phyloP scores from a whole-genome alignment of 2,888 invertebrate genomes.

The Octodonta nipae region DNA sequence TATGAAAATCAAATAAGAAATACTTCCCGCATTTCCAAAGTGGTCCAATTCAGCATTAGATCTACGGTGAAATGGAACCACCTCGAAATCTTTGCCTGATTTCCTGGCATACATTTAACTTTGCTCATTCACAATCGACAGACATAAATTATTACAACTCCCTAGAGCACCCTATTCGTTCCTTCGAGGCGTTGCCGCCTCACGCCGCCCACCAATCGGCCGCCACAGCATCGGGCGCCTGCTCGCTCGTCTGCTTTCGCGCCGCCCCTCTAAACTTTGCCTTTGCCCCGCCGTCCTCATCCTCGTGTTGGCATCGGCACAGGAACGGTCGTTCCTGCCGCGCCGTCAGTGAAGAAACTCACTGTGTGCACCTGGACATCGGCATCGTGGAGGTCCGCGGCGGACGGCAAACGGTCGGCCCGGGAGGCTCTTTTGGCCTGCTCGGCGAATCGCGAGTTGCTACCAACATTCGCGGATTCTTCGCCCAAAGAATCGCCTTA shows the following conservation, averaged over 20 bases:
- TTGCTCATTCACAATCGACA: too few relatives aligned
- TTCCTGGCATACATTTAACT: too few relatives aligned
- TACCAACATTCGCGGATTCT: constrained; percentile 59
- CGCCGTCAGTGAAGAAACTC: constrained; percentile 17
- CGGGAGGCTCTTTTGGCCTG: constrained; percentile 44
- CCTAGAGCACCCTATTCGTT: too few relatives aligned
- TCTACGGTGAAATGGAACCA: too few relatives aligned
- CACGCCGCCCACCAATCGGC: constrained; percentile 7
- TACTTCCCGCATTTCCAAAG: too few relatives aligned
- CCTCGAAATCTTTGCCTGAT: too few relatives aligned
- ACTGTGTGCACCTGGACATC: constrained; percentile 32
- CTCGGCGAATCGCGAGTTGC: constrained; percentile 56
- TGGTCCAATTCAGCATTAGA: too few relatives aligned
- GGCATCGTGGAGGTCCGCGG: constrained; percentile 34
- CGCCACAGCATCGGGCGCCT: constrained; percentile 18
- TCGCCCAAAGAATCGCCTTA: constrained; percentile 53
- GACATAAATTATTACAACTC: too few relatives aligned
- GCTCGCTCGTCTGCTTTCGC: too few relatives aligned
- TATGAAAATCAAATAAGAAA: too few relatives aligned
- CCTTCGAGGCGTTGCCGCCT: constrained; percentile 1
- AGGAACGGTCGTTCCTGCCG: constrained; percentile 26
- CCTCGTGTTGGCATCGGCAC: constrained; percentile 23
- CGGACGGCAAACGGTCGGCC: constrained; percentile 24
- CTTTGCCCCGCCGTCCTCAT: constrained; percentile 31
- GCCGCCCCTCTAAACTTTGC: constrained; percentile 30